phyloP scores from a whole-genome alignment of 2,113 vertebrate species.

The Cettia cetti region DNA sequence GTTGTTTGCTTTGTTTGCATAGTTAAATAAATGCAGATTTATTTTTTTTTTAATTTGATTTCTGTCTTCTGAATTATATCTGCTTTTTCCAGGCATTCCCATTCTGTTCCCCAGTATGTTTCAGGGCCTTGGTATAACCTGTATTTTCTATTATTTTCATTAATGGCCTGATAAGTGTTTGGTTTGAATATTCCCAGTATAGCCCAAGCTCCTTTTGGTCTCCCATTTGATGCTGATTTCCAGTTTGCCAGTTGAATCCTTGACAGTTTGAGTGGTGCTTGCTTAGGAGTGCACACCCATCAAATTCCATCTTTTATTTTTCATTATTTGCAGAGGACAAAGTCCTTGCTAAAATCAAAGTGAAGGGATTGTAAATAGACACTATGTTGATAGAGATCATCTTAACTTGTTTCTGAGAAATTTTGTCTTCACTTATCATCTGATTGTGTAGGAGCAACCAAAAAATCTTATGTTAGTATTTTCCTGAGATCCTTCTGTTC shows the following conservation, averaged over 20 bases:
- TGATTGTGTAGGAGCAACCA: neutral
- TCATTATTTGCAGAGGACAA: neutral
- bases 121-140: neutral
- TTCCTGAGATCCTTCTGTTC: neutral
- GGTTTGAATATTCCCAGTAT: neutral
- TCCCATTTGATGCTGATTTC: neutral
- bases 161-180: neutral
- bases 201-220: neutral
- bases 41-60: neutral
- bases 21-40: neutral
- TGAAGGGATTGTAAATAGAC: neutral
- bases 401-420: neutral
- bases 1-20: neutral
- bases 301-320: neutral
- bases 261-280: neutral
- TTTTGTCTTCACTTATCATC: neutral
- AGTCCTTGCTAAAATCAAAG: neutral
- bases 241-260: neutral
- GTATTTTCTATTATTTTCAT: neutral
- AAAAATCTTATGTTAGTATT: neutral
- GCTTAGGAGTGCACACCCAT: neutral
- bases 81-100: neutral
- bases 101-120: neutral
- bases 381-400: neutral
- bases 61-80: neutral